Conservation (phyloP, 2,113 vertebrate species). For the Paracanthobrama guichenoti region DNA sequence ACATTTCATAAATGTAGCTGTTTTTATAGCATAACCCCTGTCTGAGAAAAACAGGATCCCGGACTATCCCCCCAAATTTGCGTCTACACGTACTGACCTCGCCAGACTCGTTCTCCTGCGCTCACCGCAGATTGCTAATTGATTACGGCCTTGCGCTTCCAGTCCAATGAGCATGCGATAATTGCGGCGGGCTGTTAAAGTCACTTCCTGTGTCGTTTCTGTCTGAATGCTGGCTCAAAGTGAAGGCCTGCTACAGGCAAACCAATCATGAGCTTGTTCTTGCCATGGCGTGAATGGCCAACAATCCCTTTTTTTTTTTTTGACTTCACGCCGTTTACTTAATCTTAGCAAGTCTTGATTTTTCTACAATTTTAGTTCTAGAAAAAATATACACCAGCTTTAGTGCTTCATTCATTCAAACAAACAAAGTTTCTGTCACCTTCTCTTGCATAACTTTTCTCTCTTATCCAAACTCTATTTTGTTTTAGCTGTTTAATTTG, state of each 20-base stretch:
- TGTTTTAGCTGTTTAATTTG: slow-evolving; percentile 39
- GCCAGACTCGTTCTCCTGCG: slow-evolving; percentile 34
- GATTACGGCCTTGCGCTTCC: slow-evolving; percentile 55
- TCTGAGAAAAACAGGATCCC: slow-evolving; percentile 29
- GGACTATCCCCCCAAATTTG: slow-evolving; percentile 32
- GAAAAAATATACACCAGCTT: not conserved
- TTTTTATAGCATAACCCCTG: slow-evolving; percentile 29
- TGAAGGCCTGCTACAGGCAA: slow-evolving; percentile 1
- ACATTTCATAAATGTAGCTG: slow-evolving; percentile 54
- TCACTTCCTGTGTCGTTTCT: not conserved
- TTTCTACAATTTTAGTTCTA: not conserved
- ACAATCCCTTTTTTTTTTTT: not conserved
- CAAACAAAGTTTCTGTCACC: slow-evolving; percentile 16
- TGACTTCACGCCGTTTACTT: not conserved
- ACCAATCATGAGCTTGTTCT: slow-evolving; percentile 1
- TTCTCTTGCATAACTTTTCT: slow-evolving; percentile 6
- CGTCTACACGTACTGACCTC: not conserved
- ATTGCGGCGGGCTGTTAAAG: slow-evolving; percentile 41
- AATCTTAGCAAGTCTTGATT: not conserved
- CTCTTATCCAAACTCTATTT: not conserved
- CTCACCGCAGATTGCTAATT: slow-evolving; percentile 61
- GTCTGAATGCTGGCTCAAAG: not conserved
- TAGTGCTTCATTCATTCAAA: slow-evolving; percentile 25
- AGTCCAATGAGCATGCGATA: slow-evolving; percentile 44
- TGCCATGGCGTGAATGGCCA: not conserved